These are phyloP conservation scores for Adelosebastes latens DNA, from an alignment of 2,797 vertebrate genomes.

Conservation along the genomic window DNA sequence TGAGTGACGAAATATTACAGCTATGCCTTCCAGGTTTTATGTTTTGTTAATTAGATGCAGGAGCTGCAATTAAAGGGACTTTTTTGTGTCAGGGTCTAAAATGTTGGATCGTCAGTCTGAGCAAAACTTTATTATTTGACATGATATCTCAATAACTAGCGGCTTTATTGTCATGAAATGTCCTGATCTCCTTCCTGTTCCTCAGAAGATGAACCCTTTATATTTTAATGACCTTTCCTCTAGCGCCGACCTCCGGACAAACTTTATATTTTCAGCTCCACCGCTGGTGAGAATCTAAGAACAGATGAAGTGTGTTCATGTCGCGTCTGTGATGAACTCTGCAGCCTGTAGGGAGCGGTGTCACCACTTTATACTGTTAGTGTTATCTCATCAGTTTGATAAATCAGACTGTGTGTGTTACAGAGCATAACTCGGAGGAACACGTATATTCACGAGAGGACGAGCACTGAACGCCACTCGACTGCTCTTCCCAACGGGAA, in stretches of 20 bases:
- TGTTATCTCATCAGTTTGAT: background rate
- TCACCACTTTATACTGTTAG: background rate
- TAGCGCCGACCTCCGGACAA: background rate
- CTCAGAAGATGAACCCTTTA: background rate
- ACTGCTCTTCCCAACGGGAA: constrained; percentile 88
- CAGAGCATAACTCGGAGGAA: constrained; percentile 83
- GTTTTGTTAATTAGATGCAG: no score
- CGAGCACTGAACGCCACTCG: constrained; percentile 84
- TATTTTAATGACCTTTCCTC: background rate
- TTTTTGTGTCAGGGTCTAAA: no score
- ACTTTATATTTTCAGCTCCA: background rate
- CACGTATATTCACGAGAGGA: constrained; percentile 90
- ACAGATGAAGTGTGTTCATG: background rate
- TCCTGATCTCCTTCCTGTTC: background rate
- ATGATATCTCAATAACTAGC: fast-evolving
- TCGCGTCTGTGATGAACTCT: background rate
- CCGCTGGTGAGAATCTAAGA: background rate
- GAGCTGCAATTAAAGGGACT: no score
- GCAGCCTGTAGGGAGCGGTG: background rate
- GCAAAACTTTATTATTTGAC: no score
- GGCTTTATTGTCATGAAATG: background rate
- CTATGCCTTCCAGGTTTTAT: no score
- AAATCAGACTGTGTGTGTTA: background rate
- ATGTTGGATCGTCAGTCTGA: no score
- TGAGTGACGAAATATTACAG: no score